Conservation (phyloP, 2,888 invertebrate genomes). For the Ectobius pallidus region DNA sequence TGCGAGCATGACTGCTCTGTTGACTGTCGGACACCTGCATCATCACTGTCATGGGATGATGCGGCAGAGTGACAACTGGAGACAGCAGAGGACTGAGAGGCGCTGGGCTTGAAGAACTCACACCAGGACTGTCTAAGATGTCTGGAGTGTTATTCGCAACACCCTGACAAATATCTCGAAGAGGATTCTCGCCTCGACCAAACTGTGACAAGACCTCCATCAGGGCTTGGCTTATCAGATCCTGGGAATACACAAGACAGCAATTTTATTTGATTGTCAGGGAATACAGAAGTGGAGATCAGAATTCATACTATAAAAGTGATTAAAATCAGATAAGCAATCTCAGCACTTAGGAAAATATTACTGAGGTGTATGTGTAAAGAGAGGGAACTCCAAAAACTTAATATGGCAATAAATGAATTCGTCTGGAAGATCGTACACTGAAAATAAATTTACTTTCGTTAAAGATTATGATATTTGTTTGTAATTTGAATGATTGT, state of each 20-base stretch:
- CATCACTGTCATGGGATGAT: conserved; percentile 56
- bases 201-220: conserved; percentile 69
- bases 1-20: conserved; percentile 49
- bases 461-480: too few species aligned
- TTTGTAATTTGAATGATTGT: too few species aligned
- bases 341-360: too few species aligned
- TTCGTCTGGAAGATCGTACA: too few species aligned
- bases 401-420: too few species aligned
- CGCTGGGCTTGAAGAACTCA: conserved; percentile 41
- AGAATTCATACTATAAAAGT: too few species aligned
- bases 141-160: conserved; percentile 46
- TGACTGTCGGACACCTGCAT: conserved; percentile 55
- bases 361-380: too few species aligned
- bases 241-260: conserved; percentile 51
- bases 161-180: conserved; percentile 57
- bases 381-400: too few species aligned
- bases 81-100: conserved; percentile 56
- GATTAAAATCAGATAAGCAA: too few species aligned
- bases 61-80: conserved; percentile 51
- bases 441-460: too few species aligned
- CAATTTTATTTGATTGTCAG: background rate
- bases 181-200: conserved; percentile 62
- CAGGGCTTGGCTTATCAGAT: conserved; percentile 68
- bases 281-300: too few species aligned
- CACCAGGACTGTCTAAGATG: conserved; percentile 54